These are phyloP conservation scores for Tragelaphus imberbis DNA, from an alignment of 2,113 vertebrate species.

Conservation along the genomic window DNA sequence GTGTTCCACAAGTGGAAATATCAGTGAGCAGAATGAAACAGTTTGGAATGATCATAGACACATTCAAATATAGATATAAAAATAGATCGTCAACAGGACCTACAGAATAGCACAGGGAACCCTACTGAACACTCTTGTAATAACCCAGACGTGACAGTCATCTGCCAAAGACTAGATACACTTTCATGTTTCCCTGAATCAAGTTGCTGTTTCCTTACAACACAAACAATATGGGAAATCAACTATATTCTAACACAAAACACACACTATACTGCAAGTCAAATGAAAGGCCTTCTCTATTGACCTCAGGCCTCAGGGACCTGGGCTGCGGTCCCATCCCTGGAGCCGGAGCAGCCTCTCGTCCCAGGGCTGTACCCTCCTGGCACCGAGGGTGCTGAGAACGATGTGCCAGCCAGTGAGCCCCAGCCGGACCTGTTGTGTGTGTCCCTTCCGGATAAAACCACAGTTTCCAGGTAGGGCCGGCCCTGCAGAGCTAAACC, in stretches of 20 bases:
- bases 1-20: no score
- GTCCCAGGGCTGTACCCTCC: background rate
- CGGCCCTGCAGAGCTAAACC: background rate
- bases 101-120: background rate
- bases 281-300: background rate
- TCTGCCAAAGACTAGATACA: background rate
- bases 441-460: background rate
- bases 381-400: background rate
- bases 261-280: background rate
- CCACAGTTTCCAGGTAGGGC: background rate
- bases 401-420: background rate
- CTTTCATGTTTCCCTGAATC: background rate
- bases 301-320: background rate
- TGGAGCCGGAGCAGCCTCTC: background rate
- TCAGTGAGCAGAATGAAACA: no score
- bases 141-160: background rate
- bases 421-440: background rate
- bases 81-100: background rate
- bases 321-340: background rate
- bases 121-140: background rate
- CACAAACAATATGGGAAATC: background rate
- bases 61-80: background rate
- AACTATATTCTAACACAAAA: background rate
- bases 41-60: background rate
- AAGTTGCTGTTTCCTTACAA: background rate